These are phyloP conservation scores for Parelbella ahira DNA, from an alignment of 2,888 invertebrate species.

Conservation along the genomic window DNA sequence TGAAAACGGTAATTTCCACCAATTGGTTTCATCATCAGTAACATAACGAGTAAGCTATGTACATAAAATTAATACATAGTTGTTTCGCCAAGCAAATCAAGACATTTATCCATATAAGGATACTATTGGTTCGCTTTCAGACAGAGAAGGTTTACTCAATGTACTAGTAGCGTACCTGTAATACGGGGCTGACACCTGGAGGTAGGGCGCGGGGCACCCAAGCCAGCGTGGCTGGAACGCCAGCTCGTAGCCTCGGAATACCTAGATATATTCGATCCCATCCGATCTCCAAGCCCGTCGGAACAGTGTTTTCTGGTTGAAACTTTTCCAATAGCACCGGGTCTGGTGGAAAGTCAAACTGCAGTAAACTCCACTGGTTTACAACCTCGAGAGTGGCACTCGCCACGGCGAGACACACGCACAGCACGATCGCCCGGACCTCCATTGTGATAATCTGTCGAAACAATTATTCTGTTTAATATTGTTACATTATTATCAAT, in stretches of 20 bases:
- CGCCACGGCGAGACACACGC: constrained; percentile 52
- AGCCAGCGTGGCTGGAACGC: constrained; percentile 88
- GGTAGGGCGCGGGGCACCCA: constrained; percentile 84
- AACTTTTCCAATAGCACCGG: constrained; percentile 79
- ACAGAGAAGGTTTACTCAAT: too few relatives aligned
- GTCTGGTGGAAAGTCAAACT: constrained; percentile 84
- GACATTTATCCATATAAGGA: too few relatives aligned
- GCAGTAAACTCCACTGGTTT: constrained; percentile 85
- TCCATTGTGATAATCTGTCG: constrained; percentile 51
- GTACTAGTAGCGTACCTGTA: too few relatives aligned
- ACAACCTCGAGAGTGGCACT: constrained; percentile 80
- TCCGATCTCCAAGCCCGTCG: constrained; percentile 87
- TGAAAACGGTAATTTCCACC: too few relatives aligned
- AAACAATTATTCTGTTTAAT: too few relatives aligned
- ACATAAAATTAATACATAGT: too few relatives aligned
- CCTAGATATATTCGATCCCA: constrained; percentile 87
- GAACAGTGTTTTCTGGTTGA: constrained; percentile 86
- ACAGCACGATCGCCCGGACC: constrained; percentile 42
- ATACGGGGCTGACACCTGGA: constrained; percentile 84
- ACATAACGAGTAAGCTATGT: too few relatives aligned
- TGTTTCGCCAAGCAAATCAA: too few relatives aligned
- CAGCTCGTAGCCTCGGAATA: constrained; percentile 86
- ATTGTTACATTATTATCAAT: too few relatives aligned
- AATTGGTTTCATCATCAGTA: too few relatives aligned
- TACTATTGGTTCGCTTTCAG: too few relatives aligned